phyloP scores from a whole-genome alignment of 2,797 vertebrate species.

The Thamnophis elegans region DNA sequence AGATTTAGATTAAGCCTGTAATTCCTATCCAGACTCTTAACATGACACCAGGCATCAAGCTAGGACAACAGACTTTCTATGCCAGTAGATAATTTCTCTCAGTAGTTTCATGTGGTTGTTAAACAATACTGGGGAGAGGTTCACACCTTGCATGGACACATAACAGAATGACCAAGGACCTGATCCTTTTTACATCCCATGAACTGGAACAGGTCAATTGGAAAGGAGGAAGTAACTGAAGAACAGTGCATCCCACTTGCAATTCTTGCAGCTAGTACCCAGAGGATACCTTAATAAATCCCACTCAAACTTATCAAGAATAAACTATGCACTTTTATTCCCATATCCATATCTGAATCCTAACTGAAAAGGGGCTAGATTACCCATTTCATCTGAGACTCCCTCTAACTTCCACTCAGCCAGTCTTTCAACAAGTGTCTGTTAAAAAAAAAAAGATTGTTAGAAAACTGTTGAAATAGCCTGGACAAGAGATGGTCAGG shows the following conservation, averaged over 20 bases:
- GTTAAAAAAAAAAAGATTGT: background rate
- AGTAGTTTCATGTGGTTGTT: background rate
- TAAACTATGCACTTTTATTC: too few relatives aligned
- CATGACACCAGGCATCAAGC: background rate
- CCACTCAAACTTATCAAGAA: background rate
- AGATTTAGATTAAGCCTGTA: background rate
- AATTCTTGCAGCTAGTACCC: background rate
- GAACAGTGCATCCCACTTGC: background rate
- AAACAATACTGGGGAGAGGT: background rate
- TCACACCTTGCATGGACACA: background rate
- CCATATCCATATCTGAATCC: background rate
- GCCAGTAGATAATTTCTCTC: background rate
- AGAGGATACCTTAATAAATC: background rate
- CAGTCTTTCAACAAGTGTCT: background rate
- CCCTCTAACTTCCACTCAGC: background rate
- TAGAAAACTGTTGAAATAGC: background rate
- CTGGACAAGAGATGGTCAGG: background rate
- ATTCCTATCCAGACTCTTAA: background rate
- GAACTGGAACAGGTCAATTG: background rate
- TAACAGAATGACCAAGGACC: background rate
- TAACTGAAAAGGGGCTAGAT: background rate
- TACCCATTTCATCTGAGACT: background rate
- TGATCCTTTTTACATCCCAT: background rate
- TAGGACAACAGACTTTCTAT: background rate
- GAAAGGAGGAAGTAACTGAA: background rate